These are phyloP conservation scores for Rhinoraja longicauda DNA, from an alignment of 2,797 vertebrate species.

Conservation along the genomic window DNA sequence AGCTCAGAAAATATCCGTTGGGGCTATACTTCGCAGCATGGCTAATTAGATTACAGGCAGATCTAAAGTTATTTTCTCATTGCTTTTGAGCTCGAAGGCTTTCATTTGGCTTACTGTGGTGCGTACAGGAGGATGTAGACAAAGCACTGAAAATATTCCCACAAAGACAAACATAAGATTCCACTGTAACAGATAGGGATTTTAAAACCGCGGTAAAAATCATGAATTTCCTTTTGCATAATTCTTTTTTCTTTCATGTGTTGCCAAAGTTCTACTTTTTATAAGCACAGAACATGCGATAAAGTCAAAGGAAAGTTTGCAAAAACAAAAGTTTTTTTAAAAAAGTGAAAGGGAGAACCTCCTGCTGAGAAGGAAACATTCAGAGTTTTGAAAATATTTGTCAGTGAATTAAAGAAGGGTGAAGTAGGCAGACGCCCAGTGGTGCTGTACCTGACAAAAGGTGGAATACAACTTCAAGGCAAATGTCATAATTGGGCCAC, in stretches of 20 bases:
- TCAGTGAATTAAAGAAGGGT: neutral
- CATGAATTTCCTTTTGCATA: neutral
- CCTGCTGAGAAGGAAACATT: neutral
- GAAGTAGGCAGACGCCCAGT: neutral
- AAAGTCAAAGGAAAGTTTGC: neutral
- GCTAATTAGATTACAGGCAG: conserved; percentile 25
- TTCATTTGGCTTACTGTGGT: neutral
- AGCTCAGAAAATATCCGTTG: conserved; percentile 3
- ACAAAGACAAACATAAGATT: neutral
- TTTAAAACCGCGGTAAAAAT: neutral
- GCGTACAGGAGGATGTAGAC: neutral
- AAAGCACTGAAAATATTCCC: neutral
- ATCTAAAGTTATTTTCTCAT: neutral
- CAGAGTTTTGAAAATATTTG: neutral
- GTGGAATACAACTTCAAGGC: neutral
- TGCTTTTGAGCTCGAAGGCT: neutral
- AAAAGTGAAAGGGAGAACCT: neutral
- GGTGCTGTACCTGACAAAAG: neutral
- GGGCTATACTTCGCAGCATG: conserved; percentile 12
- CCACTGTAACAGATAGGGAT: neutral
- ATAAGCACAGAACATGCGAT: neutral
- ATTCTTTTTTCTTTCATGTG: neutral
- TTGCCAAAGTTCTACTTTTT: neutral
- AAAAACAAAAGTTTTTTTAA: neutral
- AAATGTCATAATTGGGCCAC: neutral